A percentile compares a stretch with the other conserved stretches of the same genome.
Evolutionary conservation across 2,797 vertebrate species (phyloP).

Genomic region (Vipera latastei): DNA sequence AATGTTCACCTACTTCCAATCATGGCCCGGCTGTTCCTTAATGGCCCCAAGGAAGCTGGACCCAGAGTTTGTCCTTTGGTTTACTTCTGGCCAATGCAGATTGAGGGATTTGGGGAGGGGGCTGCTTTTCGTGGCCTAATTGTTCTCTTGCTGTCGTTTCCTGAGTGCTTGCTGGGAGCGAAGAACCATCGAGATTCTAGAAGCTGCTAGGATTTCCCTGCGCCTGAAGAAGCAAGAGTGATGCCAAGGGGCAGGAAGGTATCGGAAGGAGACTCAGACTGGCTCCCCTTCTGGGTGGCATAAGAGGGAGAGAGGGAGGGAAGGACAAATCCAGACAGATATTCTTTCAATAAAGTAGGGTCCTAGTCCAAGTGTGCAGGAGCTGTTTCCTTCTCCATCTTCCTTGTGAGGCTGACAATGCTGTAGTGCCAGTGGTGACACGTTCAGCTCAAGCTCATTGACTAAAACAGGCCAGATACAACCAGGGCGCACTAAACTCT

Average conservation of each 20-base stretch:
- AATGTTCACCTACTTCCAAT: neutral
- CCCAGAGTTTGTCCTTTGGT: neutral
- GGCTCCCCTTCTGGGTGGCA: neutral
- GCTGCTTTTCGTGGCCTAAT: neutral
- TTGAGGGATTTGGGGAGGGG: neutral
- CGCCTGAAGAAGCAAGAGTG: neutral
- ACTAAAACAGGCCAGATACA: neutral
- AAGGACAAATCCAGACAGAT: neutral
- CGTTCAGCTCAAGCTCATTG: no score
- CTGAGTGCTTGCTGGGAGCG: neutral
- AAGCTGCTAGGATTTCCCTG: neutral
- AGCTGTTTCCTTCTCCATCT: neutral
- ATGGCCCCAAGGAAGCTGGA: neutral
- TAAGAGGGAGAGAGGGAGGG: neutral
- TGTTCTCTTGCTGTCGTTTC: neutral
- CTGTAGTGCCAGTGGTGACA: no score
- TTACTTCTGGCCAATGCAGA: neutral
- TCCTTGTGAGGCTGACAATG: no score
- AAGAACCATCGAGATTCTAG: no score
- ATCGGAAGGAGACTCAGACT: no score
- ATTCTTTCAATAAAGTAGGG: neutral
- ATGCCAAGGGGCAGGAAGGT: neutral
- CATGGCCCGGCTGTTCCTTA: fast-evolving
- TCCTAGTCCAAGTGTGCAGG: neutral
- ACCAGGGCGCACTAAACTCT: neutral